phyloP scores from a whole-genome alignment of 2,888 invertebrate genomes.

The Pogonocherus hispidulus region DNA sequence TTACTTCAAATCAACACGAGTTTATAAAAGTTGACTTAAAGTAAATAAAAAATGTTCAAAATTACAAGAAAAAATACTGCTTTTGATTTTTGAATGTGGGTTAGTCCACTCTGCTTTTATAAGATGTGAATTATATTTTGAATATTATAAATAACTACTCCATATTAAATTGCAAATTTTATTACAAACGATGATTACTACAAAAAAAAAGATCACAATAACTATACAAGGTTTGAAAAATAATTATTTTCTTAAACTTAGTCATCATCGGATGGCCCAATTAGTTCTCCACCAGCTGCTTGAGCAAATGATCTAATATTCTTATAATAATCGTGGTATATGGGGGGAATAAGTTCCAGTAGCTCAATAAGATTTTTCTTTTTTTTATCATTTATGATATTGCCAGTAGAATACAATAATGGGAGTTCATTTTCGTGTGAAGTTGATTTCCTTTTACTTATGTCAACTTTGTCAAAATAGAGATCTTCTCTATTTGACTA shows the following conservation, averaged over 20 bases:
- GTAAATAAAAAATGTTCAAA: not conserved
- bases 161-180: not conserved
- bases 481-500: slow-evolving; percentile 43
- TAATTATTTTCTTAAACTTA: not conserved
- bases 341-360: slow-evolving; percentile 32
- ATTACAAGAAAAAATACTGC: not conserved
- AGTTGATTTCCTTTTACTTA: slow-evolving; percentile 38
- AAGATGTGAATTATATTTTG: not conserved
- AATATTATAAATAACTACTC: not conserved
- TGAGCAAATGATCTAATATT: slow-evolving; percentile 17
- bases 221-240: not conserved
- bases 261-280: not conserved
- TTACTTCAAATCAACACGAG: not conserved
- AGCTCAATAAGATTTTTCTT: slow-evolving; percentile 39
- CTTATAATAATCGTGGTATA: slow-evolving; percentile 36
- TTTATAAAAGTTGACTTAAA: not conserved
- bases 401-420: slow-evolving; percentile 37
- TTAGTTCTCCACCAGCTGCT: not conserved
- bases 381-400: slow-evolving; percentile 39
- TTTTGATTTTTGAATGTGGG: slow-evolving; percentile 1
- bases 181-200: not conserved
- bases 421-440: slow-evolving; percentile 33
- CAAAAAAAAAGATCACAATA: not conserved
- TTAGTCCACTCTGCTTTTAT: not conserved
- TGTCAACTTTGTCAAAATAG: slow-evolving; percentile 40